Evolutionary conservation across 2,888 invertebrate genomes (phyloP).

Genomic region (Drosophila lutescens): DNA sequence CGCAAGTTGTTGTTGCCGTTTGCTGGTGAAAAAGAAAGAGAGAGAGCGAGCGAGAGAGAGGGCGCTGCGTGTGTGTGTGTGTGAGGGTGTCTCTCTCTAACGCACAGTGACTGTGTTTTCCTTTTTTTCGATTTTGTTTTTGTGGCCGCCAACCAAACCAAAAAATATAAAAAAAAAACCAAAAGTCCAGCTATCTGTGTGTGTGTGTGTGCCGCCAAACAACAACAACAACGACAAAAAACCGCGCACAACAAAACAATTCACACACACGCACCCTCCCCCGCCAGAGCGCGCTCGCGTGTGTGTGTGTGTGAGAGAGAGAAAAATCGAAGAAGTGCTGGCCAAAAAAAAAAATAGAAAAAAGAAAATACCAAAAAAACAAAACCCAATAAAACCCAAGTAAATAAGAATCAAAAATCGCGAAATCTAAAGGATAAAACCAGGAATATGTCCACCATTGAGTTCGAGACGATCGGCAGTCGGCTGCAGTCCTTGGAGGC

Average conservation of each 20-base stretch:
- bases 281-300: conserved; percentile 23
- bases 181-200: conserved; percentile 29
- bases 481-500: conserved; percentile 93
- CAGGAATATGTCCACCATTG: conserved; percentile 62
- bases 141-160: conserved; percentile 18
- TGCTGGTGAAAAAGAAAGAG: conserved; percentile 31
- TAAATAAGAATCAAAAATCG: neutral
- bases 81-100: conserved; percentile 50
- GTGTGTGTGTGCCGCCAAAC: conserved; percentile 49
- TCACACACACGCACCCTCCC: conserved; percentile 32
- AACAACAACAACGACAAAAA: conserved; percentile 19
- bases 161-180: conserved; percentile 26
- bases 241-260: conserved; percentile 24
- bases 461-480: conserved; percentile 86
- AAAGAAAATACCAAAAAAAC: conserved; percentile 5
- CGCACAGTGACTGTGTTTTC: conserved; percentile 49
- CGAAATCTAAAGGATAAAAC: conserved; percentile 6
- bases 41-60: conserved; percentile 39
- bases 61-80: conserved; percentile 20
- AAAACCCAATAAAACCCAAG: conserved; percentile 34
- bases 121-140: conserved; percentile 46
- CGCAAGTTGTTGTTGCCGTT: conserved; percentile 57
- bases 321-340: conserved; percentile 62
- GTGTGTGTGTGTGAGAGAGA: conserved; percentile 37
- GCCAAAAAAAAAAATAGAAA: conserved; percentile 23